Conservation (phyloP, 2,888 invertebrate genomes). For the Molorchus minor region DNA sequence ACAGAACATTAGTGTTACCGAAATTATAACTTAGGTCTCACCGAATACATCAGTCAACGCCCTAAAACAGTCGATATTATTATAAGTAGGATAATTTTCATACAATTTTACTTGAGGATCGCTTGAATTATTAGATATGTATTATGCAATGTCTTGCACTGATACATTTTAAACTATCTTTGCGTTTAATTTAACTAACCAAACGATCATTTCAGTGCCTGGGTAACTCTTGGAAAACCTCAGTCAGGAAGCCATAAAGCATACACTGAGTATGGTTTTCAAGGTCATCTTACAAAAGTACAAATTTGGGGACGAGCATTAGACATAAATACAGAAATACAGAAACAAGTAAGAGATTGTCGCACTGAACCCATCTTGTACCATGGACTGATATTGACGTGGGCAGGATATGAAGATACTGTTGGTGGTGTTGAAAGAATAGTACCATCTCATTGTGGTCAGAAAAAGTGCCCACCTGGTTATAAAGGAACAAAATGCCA, state of each 20-base stretch:
- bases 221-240: slow-evolving; percentile 92
- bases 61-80: too few species aligned
- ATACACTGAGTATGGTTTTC: slow-evolving; percentile 91
- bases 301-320: slow-evolving; percentile 94
- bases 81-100: too few species aligned
- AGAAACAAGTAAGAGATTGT: slow-evolving; percentile 93
- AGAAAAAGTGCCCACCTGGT: slow-evolving; percentile 87
- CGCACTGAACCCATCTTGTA: slow-evolving; percentile 91
- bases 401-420: slow-evolving; percentile 93
- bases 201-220: slow-evolving; percentile 81
- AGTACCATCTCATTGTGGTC: slow-evolving; percentile 92
- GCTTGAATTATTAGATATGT: too few species aligned
- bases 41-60: too few species aligned
- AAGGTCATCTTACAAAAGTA: slow-evolving; percentile 92
- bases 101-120: too few species aligned
- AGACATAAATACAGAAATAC: slow-evolving; percentile 91
- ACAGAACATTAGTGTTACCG: too few species aligned
- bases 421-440: slow-evolving; percentile 89
- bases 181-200: slow-evolving; percentile 9
- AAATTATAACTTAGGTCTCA: too few species aligned
- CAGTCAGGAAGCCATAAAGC: slow-evolving; percentile 81
- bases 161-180: background rate
- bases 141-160: too few species aligned
- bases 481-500: slow-evolving; percentile 87
- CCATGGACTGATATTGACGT: slow-evolving; percentile 84